Evolutionary conservation across 2,113 vertebrate species (phyloP).

Genomic region (Ailuropoda melanoleuca): DNA sequence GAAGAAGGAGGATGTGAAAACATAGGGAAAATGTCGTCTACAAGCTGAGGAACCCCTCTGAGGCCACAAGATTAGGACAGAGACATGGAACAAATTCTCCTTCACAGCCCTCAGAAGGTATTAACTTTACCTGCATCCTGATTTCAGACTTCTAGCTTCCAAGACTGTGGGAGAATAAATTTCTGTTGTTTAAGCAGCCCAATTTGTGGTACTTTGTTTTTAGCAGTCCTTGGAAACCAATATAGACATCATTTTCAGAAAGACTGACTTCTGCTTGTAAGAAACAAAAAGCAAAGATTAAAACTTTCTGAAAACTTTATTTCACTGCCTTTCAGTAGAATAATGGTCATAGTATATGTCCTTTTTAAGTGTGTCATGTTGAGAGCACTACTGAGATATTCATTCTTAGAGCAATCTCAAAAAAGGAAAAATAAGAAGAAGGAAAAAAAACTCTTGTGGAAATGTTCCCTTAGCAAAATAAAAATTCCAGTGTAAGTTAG

Average conservation of each 20-base stretch:
- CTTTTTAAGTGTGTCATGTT: not conserved
- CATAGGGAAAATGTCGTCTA: not conserved
- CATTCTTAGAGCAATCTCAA: conserved; percentile 61
- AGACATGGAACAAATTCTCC: not conserved
- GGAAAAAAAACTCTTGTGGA: conserved; percentile 28
- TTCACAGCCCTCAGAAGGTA: not conserved
- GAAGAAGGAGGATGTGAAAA: not conserved
- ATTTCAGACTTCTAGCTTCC: not conserved
- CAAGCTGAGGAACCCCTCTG: not conserved
- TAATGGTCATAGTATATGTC: not conserved
- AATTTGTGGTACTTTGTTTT: not conserved
- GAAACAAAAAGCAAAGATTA: not conserved
- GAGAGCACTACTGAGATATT: not conserved
- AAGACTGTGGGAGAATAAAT: not conserved
- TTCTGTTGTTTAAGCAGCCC: not conserved
- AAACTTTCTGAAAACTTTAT: conserved; percentile 12
- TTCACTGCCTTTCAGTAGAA: not conserved
- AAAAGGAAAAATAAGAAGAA: conserved; percentile 20
- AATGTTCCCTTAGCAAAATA: conserved; percentile 37
- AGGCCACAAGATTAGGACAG: not conserved
- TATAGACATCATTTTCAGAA: conserved; percentile 17
- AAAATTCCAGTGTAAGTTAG: conserved; percentile 21
- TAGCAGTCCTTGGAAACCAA: not conserved
- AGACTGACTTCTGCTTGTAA: not conserved
- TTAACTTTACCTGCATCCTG: not conserved